A percentile compares a stretch with the other conserved stretches of the same genome.
phyloP scores from a whole-genome alignment of 2,797 vertebrate genomes.

The Taeniopygia guttata region DNA sequence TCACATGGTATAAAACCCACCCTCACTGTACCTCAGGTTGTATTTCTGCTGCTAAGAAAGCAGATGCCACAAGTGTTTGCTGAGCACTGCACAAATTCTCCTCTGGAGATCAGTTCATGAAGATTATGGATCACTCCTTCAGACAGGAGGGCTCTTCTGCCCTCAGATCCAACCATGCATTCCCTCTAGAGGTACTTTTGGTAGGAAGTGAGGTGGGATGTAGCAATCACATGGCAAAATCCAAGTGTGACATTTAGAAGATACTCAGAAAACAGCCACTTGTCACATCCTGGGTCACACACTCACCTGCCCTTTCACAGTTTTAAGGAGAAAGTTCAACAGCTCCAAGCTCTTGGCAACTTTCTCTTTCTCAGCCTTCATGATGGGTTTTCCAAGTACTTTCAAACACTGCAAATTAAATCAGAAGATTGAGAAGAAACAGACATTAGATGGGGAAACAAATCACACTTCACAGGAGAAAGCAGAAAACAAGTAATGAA shows the following conservation, averaged over 20 bases:
- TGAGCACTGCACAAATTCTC: not conserved
- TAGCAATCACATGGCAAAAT: not conserved
- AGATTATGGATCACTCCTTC: not conserved
- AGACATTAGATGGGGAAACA: not conserved
- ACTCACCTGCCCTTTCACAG: constrained; percentile 76
- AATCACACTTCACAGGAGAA: not conserved
- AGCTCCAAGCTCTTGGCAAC: constrained; percentile 81
- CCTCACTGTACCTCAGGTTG: not conserved
- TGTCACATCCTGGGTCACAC: not conserved
- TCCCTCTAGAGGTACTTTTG: not conserved
- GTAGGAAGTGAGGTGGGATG: not conserved
- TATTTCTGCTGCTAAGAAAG: not conserved
- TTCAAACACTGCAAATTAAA: constrained; percentile 67
- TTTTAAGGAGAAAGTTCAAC: constrained; percentile 79
- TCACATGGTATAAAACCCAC: not conserved
- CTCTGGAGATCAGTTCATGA: not conserved
- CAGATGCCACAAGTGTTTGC: not conserved
- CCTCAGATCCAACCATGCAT: not conserved
- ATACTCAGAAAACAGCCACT: not conserved
- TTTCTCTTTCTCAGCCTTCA: constrained; percentile 83
- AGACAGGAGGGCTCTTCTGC: not conserved
- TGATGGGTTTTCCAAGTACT: constrained; percentile 32
- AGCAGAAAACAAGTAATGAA: not conserved
- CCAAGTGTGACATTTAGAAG: not conserved
- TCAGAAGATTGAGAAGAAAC: not conserved